phyloP scores from a whole-genome alignment of 2,113 vertebrate species.

The Cottus gobio region DNA sequence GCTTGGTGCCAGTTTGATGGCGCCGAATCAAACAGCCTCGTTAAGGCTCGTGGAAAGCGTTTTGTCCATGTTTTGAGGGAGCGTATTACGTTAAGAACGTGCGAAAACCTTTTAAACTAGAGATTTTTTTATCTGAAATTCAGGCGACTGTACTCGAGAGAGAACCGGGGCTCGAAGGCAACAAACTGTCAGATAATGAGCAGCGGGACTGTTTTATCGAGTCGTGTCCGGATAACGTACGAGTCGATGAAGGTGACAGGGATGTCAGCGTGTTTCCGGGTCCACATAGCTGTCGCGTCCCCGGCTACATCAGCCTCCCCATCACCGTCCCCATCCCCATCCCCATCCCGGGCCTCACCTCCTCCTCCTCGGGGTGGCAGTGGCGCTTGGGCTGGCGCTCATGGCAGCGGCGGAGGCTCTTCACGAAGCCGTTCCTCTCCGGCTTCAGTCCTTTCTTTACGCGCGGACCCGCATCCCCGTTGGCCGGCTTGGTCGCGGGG shows the following conservation, averaged over 20 bases:
- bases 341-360: constrained; percentile 72
- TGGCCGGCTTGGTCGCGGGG: constrained; percentile 60
- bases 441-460: constrained; percentile 74
- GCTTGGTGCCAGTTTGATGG: background rate
- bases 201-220: no score
- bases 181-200: background rate
- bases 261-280: constrained; percentile 13
- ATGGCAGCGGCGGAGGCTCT: constrained; percentile 61
- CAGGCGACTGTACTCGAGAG: background rate
- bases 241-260: background rate
- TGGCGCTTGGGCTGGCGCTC: constrained; percentile 43
- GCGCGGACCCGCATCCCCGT: constrained; percentile 65
- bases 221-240: rapidly evolving
- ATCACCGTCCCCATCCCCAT: constrained; percentile 21
- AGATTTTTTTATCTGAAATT: background rate
- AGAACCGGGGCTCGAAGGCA: background rate
- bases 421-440: constrained; percentile 71
- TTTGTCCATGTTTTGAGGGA: rapidly evolving
- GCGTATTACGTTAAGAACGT: rapidly evolving
- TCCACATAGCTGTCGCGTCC: constrained; percentile 5
- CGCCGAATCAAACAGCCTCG: background rate
- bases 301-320: constrained; percentile 31
- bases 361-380: constrained; percentile 64
- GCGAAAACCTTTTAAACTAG: background rate
- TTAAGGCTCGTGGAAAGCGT: rapidly evolving